Evolutionary conservation across 1,140 invertebrate genomes (phyloP).

Genomic region (Brevipalpus yothersi): DNA sequence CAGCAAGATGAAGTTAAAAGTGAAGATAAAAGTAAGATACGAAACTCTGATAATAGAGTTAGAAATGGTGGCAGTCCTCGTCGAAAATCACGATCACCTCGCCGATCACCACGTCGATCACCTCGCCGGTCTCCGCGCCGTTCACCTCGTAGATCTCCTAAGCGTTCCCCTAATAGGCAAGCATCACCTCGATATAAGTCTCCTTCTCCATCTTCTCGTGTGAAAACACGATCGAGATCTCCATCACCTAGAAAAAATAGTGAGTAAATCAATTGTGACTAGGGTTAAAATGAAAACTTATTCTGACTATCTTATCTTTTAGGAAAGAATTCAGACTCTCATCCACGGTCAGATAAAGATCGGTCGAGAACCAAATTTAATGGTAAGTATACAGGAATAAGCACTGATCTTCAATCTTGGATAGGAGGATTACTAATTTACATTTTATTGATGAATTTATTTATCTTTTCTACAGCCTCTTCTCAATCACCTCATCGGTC

Average conservation of each 20-base stretch:
- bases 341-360: no score
- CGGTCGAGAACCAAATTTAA: no score
- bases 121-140: not conserved
- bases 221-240: conserved; percentile 10
- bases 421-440: no score
- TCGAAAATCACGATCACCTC: not conserved
- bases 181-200: conserved; percentile 11
- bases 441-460: no score
- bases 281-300: not conserved
- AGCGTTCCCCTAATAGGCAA: not conserved
- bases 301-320: no score
- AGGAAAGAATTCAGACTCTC: no score
- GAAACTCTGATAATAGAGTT: not conserved
- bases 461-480: no score
- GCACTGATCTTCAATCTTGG: no score
- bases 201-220: not conserved
- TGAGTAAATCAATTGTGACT: not conserved
- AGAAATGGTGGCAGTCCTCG: not conserved
- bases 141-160: not conserved
- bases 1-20: conserved; percentile 89
- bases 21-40: conserved; percentile 14
- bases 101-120: not conserved
- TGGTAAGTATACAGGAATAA: no score
- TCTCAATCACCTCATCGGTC: no score
- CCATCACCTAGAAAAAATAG: conserved; percentile 10